These are phyloP conservation scores for Copidosoma floridanum DNA, from an alignment of 1,140 invertebrate species.

Conservation along the genomic window DNA sequence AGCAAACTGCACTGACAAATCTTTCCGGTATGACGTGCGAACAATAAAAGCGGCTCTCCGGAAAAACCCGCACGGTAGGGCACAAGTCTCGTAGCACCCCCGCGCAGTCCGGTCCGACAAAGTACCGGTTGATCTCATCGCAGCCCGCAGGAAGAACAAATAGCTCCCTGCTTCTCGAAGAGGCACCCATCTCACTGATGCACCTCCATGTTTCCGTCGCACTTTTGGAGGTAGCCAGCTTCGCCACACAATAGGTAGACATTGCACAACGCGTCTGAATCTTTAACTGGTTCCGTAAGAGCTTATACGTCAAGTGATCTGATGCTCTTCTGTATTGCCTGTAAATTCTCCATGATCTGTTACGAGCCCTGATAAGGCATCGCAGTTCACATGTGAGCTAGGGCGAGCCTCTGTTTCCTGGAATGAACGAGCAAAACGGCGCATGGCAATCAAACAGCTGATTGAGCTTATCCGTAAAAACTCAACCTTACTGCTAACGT, in stretches of 20 bases:
- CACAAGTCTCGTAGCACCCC: not conserved
- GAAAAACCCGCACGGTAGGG: not conserved
- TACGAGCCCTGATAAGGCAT: not conserved
- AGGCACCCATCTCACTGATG: not conserved
- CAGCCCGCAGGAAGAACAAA: not conserved
- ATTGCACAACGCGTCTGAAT: too few species aligned
- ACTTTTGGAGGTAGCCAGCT: not conserved
- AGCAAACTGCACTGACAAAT: not conserved
- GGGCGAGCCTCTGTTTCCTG: not conserved
- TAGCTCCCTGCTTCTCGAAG: not conserved
- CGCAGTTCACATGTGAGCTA: not conserved
- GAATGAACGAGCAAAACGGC: not conserved
- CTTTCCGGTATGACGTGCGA: not conserved
- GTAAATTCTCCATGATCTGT: not conserved
- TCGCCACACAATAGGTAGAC: not conserved
- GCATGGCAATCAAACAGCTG: not conserved
- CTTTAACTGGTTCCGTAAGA: too few species aligned
- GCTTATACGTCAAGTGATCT: not conserved
- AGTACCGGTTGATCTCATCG: not conserved
- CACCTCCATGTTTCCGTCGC: not conserved
- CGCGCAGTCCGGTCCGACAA: not conserved
- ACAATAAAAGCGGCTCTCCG: not conserved
- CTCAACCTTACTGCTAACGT: not conserved
- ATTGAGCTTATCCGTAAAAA: not conserved
- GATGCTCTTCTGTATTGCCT: too few species aligned